Base-by-base conservation (phyloP, 35 echinoderm and acorn worm genomes). In the Patiria miniata region DNA sequence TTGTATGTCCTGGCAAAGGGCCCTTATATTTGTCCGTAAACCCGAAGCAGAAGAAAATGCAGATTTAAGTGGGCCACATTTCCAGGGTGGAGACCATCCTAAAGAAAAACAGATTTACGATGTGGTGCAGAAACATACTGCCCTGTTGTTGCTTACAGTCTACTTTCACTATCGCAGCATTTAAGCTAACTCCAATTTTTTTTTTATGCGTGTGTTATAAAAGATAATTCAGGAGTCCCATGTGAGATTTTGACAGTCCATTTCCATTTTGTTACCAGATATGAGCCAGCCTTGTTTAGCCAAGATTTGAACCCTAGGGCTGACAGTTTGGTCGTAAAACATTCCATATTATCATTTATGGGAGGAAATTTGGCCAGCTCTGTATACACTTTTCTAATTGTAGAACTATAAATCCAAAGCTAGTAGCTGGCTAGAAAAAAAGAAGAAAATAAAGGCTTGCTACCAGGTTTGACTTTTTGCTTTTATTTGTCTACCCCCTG, bases 101-200 rank as follows among this genome's bases (percentile, higher is more conserved):
- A 14, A 73, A n/a, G n/a, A n/a, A n/a, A n/a, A 73, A 10, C 65
- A 73, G 26, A 32, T 73, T 73, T 73, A 73, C 65, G 65, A 73
- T 18, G 65, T 47, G 42, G 42, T 47, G 42, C 4, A 47, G 42
- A 47, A 47, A 47, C 42, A 47, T 47, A 47, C 29, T 73, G 23
- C 65, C 65, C 19, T 73, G 65, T 73, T 73, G 65, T 73, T 47
- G 65, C 26, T 73, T 73, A 73, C 18, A 73, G 26, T 73, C 26
- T 73, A 26, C 26, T 34, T 12, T 36, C 65, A 36, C 65, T 32
- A 23, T 12, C 26, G 1, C 19, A 73, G 34, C 26, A 18, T 73
- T 36, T 3, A 0, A 23, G 65, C 65, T n/a, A n/a, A n/a, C n/a
- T n/a, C n/a, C n/a, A n/a, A n/a, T n/a, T n/a, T n/a, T n/a, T n/a